Evolutionary conservation across 2,888 invertebrate species (phyloP).

Genomic region (Sminthurides aquaticus): DNA sequence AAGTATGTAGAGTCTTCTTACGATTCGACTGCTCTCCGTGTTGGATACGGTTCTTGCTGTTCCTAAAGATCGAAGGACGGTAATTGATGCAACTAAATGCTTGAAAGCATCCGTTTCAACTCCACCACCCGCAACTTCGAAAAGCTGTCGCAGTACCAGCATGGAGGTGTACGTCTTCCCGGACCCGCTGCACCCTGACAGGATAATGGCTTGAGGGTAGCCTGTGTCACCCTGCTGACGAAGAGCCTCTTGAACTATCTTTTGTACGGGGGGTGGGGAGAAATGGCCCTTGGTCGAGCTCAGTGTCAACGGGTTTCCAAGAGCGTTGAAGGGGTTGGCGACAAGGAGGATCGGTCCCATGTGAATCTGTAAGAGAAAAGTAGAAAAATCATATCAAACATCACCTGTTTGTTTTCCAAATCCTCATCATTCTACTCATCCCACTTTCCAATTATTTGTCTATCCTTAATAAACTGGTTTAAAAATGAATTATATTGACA

Average conservation of each 20-base stretch:
- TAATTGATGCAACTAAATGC: conserved; percentile 89
- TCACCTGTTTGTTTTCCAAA: too few species aligned
- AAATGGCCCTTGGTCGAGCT: conserved; percentile 68
- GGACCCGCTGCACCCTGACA: conserved; percentile 83
- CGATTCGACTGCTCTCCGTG: conserved; percentile 87
- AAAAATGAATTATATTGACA: too few species aligned
- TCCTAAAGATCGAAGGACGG: conserved; percentile 82
- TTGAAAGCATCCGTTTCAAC: conserved; percentile 94
- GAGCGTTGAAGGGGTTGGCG: conserved; percentile 80
- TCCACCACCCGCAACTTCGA: conserved; percentile 88
- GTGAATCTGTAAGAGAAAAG: conserved; percentile 61
- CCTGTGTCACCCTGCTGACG: conserved; percentile 90
- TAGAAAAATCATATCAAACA: too few species aligned
- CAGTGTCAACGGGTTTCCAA: conserved; percentile 78
- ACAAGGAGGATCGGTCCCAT: conserved; percentile 85
- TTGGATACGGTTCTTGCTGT: conserved; percentile 84
- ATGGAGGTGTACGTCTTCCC: conserved; percentile 91
- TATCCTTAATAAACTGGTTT: too few species aligned
- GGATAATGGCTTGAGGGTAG: conserved; percentile 88
- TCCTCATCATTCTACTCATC: too few species aligned
- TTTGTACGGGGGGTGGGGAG: conserved; percentile 71
- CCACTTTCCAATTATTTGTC: too few species aligned
- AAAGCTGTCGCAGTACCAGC: conserved; percentile 79
- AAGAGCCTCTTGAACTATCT: conserved; percentile 84
- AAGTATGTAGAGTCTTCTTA: conserved; percentile 52